Conservation (phyloP, 1,140 invertebrate species). For the Gonatopus flavifemur region DNA sequence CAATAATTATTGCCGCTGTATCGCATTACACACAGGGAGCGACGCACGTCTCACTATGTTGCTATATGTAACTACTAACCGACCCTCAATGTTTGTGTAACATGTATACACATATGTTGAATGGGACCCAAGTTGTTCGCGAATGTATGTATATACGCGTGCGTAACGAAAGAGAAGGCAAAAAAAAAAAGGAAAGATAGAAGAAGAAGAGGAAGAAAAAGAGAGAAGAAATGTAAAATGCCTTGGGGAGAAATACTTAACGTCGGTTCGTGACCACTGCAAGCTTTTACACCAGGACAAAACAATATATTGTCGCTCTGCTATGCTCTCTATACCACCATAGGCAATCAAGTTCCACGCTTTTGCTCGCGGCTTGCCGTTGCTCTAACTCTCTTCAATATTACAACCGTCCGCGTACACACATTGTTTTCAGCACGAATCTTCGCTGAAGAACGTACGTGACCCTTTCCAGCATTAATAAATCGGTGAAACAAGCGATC, state of each 20-base stretch:
- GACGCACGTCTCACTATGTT: conserved; percentile 21
- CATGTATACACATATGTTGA: conserved; percentile 16
- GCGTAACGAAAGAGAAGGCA: background rate
- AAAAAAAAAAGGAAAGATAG: conserved; percentile 3
- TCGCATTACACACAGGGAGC: conserved; percentile 24
- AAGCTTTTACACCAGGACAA: conserved; percentile 23
- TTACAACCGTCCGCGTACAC: conserved; percentile 17
- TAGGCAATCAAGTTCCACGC: too few relatives aligned
- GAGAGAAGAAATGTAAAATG: conserved; percentile 17
- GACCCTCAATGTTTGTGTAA: conserved; percentile 3
- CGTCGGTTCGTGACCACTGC: conserved; percentile 31
- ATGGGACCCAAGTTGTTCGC: conserved; percentile 18
- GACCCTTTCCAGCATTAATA: conserved; percentile 21
- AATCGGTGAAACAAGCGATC: conserved; percentile 1
- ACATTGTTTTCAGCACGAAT: conserved; percentile 37
- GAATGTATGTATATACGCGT: conserved; percentile 14
- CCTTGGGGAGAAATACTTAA: conserved; percentile 16
- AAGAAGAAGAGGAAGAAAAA: conserved; percentile 1
- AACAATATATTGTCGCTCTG: conserved; percentile 34
- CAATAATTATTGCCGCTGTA: conserved; percentile 19
- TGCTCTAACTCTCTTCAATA: too few relatives aligned
- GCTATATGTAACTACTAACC: conserved; percentile 1
- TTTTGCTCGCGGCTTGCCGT: conserved; percentile 3
- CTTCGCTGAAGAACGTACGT: conserved; percentile 19
- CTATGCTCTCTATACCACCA: too few relatives aligned